These are phyloP conservation scores for Ametastegia equiseti DNA, from an alignment of 2,888 invertebrate genomes.

Conservation along the genomic window DNA sequence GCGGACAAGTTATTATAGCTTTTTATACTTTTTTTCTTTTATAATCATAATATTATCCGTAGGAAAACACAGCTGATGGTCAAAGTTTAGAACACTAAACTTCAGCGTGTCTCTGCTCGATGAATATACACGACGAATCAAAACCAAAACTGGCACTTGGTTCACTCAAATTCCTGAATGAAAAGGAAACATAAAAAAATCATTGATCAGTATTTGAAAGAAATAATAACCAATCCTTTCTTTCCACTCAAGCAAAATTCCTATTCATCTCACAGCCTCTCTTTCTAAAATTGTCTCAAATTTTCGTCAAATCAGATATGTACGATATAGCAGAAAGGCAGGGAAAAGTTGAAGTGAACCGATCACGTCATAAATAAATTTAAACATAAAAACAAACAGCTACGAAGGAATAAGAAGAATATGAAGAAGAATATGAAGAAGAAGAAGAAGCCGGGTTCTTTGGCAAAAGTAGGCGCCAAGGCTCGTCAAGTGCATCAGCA, in stretches of 20 bases:
- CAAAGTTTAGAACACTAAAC: slow-evolving; percentile 13
- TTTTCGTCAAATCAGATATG: no score
- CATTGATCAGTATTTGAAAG: neutral
- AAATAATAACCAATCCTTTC: neutral
- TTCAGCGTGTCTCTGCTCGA: slow-evolving; percentile 12
- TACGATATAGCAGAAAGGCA: neutral
- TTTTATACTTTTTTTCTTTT: neutral
- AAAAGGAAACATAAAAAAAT: neutral
- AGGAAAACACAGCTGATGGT: neutral
- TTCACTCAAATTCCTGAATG: neutral
- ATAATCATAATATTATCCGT: no score
- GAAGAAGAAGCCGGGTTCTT: neutral
- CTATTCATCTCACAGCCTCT: no score
- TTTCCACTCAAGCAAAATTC: neutral
- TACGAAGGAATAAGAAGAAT: neutral
- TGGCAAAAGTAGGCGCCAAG: slow-evolving; percentile 39
- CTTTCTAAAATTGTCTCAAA: no score
- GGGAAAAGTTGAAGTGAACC: neutral
- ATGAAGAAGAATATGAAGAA: neutral
- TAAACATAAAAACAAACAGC: neutral
- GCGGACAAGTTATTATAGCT: neutral
- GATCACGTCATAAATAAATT: neutral
- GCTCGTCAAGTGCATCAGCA: slow-evolving; percentile 14
- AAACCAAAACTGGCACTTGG: neutral
- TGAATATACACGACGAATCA: no score